A percentile compares a stretch with the other conserved stretches of the same genome.
phyloP scores from a whole-genome alignment of 2,888 invertebrate genomes.

The Agrotis exclamationis region DNA sequence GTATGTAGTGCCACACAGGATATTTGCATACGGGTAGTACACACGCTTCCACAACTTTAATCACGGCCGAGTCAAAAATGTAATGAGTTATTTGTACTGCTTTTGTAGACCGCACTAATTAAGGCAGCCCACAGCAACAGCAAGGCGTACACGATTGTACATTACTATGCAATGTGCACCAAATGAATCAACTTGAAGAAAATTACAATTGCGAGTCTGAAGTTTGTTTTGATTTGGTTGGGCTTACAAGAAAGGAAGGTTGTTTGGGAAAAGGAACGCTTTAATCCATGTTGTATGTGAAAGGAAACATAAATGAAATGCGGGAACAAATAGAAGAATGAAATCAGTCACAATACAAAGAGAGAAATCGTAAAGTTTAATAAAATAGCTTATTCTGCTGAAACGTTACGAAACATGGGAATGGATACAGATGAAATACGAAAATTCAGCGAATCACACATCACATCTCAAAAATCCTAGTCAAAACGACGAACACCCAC shows the following conservation, averaged over 20 bases:
- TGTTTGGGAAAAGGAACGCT: slow-evolving; percentile 17
- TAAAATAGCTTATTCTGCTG: background rate
- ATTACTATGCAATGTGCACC: slow-evolving; percentile 12
- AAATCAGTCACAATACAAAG: background rate
- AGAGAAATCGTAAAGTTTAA: background rate
- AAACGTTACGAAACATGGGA: background rate
- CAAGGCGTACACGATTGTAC: slow-evolving; percentile 47
- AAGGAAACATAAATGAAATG: background rate
- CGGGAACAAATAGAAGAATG: slow-evolving; percentile 3
- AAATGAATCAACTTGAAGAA: slow-evolving; percentile 54
- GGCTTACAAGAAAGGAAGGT: slow-evolving; percentile 15
- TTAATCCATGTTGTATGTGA: slow-evolving; percentile 10
- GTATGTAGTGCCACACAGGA: slow-evolving; percentile 44
- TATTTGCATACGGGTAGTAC: slow-evolving; percentile 63
- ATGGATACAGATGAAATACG: slow-evolving; percentile 23
- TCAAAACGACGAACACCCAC: slow-evolving; percentile 40
- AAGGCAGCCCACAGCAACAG: slow-evolving; percentile 52
- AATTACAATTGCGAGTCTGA: slow-evolving; percentile 52
- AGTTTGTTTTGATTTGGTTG: slow-evolving; percentile 54
- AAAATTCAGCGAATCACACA: slow-evolving; percentile 31
- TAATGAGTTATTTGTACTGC: slow-evolving; percentile 58
- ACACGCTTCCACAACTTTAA: slow-evolving; percentile 58
- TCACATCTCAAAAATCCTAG: slow-evolving; percentile 45
- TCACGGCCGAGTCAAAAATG: slow-evolving; percentile 59
- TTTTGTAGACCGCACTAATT: slow-evolving; percentile 57